phyloP scores from a whole-genome alignment of 1,140 invertebrate genomes.

The Diabrotica virgifera region DNA sequence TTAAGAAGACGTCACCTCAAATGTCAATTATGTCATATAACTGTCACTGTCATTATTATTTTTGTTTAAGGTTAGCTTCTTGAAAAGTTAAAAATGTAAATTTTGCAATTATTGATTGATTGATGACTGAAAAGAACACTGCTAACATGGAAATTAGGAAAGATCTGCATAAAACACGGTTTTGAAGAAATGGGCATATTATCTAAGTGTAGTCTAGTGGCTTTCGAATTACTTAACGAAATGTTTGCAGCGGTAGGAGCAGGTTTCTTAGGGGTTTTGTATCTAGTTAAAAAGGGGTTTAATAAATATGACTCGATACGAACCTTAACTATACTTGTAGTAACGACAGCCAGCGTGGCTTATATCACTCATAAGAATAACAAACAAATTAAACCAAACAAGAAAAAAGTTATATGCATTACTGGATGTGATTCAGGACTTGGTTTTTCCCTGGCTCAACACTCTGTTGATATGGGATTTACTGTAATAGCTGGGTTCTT shows the following conservation, averaged over 20 bases:
- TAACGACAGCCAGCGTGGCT: conserved; percentile 38
- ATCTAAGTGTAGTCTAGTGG: conserved; percentile 28
- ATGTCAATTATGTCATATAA: too few relatives aligned
- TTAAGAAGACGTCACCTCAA: too few relatives aligned
- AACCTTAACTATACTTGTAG: conserved; percentile 31
- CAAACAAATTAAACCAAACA: conserved; percentile 22
- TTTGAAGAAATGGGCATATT: conserved; percentile 26
- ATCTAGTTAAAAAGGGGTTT: conserved; percentile 38
- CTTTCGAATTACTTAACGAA: conserved; percentile 45
- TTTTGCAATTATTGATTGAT: too few relatives aligned
- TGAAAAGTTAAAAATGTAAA: too few relatives aligned
- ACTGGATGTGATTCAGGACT: conserved; percentile 82
- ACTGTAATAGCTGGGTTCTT: conserved; percentile 71
- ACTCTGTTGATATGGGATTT: conserved; percentile 58
- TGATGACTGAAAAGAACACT: too few relatives aligned
- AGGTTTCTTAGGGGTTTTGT: conserved; percentile 37
- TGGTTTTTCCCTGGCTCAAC: conserved; percentile 69
- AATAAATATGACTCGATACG: conserved; percentile 32
- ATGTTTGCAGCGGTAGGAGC: conserved; percentile 39
- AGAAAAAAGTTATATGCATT: conserved; percentile 60
- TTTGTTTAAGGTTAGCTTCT: too few relatives aligned
- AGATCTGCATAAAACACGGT: too few relatives aligned
- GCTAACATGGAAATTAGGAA: too few relatives aligned
- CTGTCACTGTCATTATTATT: too few relatives aligned
- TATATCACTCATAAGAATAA: conserved; percentile 33